Evolutionary conservation across 2,113 vertebrate species (phyloP).

Genomic region (Rhipidura dahli): DNA sequence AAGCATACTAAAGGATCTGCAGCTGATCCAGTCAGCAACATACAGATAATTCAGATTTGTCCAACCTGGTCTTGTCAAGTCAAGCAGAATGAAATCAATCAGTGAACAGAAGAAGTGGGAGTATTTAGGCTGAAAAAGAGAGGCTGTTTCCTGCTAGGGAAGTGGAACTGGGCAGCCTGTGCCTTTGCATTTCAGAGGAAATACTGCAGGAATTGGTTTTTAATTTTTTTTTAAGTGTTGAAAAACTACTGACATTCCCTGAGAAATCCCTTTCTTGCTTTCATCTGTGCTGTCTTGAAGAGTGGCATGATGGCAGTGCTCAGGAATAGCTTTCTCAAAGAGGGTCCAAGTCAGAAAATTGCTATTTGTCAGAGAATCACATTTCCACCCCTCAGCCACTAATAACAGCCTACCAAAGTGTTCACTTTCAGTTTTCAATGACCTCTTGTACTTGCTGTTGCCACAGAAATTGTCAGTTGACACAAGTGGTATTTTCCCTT

Average conservation of each 20-base stretch:
- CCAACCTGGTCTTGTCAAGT: slow-evolving; percentile 50
- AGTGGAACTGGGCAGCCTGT: background rate
- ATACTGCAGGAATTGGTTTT: background rate
- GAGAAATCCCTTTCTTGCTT: slow-evolving; percentile 13
- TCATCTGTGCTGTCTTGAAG: background rate
- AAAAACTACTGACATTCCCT: background rate
- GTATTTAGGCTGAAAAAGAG: slow-evolving; percentile 29
- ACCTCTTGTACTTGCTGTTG: background rate
- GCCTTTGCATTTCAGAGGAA: slow-evolving; percentile 6
- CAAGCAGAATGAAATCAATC: slow-evolving; percentile 54
- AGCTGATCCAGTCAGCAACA: slow-evolving; percentile 25
- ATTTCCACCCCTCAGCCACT: slow-evolving; percentile 38
- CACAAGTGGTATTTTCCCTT: slow-evolving; percentile 17
- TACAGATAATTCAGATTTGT: slow-evolving; percentile 39
- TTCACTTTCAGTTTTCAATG: slow-evolving; percentile 29
- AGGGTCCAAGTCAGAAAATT: slow-evolving; percentile 28
- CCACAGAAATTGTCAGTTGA: background rate
- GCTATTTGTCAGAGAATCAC: background rate
- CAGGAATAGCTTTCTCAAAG: background rate
- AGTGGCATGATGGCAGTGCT: background rate
- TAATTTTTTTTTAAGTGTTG: background rate
- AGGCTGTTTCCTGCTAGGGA: slow-evolving; percentile 12
- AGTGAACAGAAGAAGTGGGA: slow-evolving; percentile 31
- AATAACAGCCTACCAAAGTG: slow-evolving; percentile 37
- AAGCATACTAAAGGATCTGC: slow-evolving; percentile 2